A percentile compares a stretch with the other conserved stretches of the same genome.
phyloP scores from a whole-genome alignment of 2,888 invertebrate species.

The Andrena marginata region DNA sequence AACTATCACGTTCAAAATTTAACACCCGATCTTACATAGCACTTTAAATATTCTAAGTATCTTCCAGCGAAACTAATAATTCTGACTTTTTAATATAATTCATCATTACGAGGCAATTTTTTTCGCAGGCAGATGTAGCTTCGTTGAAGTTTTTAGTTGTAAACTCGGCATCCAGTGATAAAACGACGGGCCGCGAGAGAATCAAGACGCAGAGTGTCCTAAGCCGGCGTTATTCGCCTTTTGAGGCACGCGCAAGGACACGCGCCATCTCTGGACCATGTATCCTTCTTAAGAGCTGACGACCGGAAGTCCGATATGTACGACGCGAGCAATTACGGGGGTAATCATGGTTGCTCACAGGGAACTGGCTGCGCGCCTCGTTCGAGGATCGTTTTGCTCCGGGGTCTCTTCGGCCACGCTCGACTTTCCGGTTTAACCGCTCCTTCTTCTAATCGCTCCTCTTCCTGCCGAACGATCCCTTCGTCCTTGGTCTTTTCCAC shows the following conservation, averaged over 20 bases:
- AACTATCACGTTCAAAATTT: too few relatives aligned
- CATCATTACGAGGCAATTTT: neutral
- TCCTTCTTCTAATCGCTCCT: slow-evolving; percentile 73
- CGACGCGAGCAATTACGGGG: slow-evolving; percentile 64
- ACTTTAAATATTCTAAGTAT: too few relatives aligned
- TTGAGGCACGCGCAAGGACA: slow-evolving; percentile 40
- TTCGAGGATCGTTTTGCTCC: slow-evolving; percentile 65
- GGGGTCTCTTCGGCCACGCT: slow-evolving; percentile 68
- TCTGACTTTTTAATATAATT: too few relatives aligned
- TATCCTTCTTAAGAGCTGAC: slow-evolving; percentile 42
- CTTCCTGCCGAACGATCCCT: slow-evolving; percentile 70
- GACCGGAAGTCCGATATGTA: slow-evolving; percentile 64
- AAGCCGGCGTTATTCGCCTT: slow-evolving; percentile 15
- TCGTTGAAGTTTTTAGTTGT: neutral
- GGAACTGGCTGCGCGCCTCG: slow-evolving; percentile 58
- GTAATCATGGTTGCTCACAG: slow-evolving; percentile 63
- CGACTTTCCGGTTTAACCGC: slow-evolving; percentile 80
- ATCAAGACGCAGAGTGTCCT: neutral
- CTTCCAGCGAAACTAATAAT: too few relatives aligned
- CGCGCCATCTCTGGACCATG: slow-evolving; percentile 49
- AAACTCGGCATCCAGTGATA: neutral
- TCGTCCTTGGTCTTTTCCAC: slow-evolving; percentile 70
- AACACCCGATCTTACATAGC: too few relatives aligned
- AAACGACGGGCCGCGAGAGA: neutral
- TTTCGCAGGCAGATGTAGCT: neutral